Percentiles rank a stretch among this genome's conserved stretches.
These are phyloP conservation scores for Xiphophorus birchmanni DNA, from an alignment of 2,797 vertebrate genomes.

Conservation along the genomic window DNA sequence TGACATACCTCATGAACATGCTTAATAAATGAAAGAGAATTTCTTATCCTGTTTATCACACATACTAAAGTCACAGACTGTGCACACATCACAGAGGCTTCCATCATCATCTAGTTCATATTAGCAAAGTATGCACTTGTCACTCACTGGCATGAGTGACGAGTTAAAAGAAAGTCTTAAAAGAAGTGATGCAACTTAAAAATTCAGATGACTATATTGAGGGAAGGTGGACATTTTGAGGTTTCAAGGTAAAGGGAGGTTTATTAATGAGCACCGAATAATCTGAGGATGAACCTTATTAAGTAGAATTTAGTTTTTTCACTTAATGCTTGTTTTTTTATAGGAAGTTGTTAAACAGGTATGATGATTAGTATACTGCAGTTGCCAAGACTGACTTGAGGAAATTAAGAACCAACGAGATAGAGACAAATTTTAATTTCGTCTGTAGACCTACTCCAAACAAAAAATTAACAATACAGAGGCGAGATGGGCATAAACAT, in stretches of 20 bases:
- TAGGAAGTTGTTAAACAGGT: slow-evolving; percentile 70
- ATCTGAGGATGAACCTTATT: slow-evolving; percentile 68
- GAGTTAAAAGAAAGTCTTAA: slow-evolving; percentile 45
- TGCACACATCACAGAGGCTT: slow-evolving; percentile 30
- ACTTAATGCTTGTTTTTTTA: slow-evolving; percentile 41
- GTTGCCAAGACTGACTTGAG: slow-evolving; percentile 35
- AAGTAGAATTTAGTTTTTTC: slow-evolving; percentile 39
- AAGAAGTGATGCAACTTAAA: slow-evolving; percentile 73
- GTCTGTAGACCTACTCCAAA: slow-evolving; percentile 32
- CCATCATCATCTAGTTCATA: slow-evolving; percentile 55
- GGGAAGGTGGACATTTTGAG: slow-evolving; percentile 43
- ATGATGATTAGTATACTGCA: slow-evolving; percentile 54
- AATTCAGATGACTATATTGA: slow-evolving; percentile 63
- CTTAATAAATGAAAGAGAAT: slow-evolving; percentile 55
- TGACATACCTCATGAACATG: slow-evolving; percentile 52
- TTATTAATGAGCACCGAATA: slow-evolving; percentile 73
- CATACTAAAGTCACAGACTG: slow-evolving; percentile 8
- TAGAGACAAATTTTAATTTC: slow-evolving; percentile 32
- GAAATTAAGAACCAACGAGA: neutral
- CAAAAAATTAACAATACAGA: slow-evolving; percentile 11
- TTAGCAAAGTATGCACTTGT: slow-evolving; percentile 22
- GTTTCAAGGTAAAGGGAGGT: slow-evolving; percentile 32
- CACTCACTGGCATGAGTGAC: slow-evolving; percentile 38
- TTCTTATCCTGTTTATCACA: slow-evolving; percentile 29
- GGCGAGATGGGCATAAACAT: neutral